Conservation (phyloP, 2,113 vertebrate species). For the Colistium nudipinnis region DNA sequence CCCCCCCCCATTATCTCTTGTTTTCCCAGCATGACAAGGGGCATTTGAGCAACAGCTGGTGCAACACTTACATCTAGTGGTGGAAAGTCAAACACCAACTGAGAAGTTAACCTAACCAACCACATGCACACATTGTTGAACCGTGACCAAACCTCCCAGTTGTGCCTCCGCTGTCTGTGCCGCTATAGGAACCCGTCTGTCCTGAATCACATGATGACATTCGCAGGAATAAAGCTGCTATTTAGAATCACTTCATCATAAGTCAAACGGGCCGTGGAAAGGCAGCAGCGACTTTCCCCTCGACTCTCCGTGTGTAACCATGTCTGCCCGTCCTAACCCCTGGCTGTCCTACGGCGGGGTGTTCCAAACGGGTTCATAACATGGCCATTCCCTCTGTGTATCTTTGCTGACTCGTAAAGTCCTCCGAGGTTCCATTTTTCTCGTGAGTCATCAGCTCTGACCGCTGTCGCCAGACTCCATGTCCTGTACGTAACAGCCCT, state of each 20-base stretch:
- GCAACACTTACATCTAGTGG: slow-evolving; percentile 75
- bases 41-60: slow-evolving; percentile 8
- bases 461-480: slow-evolving; percentile 46
- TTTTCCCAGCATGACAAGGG: too few relatives aligned
- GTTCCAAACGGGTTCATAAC: slow-evolving; percentile 63
- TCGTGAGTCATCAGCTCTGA: slow-evolving; percentile 47
- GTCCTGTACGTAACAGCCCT: slow-evolving; percentile 38
- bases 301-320: slow-evolving; percentile 33
- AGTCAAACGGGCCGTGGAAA: slow-evolving; percentile 51
- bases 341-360: slow-evolving; percentile 29
- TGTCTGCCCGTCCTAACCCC: slow-evolving; percentile 55
- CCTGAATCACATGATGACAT: slow-evolving; percentile 64
- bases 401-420: slow-evolving; percentile 57
- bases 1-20: slow-evolving; percentile 15
- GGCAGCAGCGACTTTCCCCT: slow-evolving; percentile 60
- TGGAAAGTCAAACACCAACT: slow-evolving; percentile 26
- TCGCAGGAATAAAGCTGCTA: slow-evolving; percentile 54
- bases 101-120: not conserved
- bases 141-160: slow-evolving; percentile 24
- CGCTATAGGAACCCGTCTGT: slow-evolving; percentile 21
- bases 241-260: slow-evolving; percentile 66
- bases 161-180: slow-evolving; percentile 33
- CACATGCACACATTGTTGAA: slow-evolving; percentile 3
- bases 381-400: slow-evolving; percentile 32
- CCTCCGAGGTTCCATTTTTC: slow-evolving; percentile 41